Evolutionary conservation across 2,888 invertebrate species (phyloP).

Genomic region (Heteropelma amictum): DNA sequence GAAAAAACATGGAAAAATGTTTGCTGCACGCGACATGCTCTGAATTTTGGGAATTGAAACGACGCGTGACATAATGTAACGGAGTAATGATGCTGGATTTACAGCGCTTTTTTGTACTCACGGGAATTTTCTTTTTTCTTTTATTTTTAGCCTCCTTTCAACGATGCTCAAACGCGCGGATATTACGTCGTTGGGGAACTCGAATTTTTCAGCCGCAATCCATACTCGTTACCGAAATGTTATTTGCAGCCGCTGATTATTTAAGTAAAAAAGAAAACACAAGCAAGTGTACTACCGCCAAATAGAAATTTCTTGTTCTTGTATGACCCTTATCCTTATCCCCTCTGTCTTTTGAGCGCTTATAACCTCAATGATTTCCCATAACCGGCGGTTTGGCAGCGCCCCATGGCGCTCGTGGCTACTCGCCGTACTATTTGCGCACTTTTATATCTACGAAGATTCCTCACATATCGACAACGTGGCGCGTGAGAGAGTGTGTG

Average conservation of each 20-base stretch:
- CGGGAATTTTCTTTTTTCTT: conserved; percentile 1
- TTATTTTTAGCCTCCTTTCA: neutral
- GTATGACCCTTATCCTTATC: neutral
- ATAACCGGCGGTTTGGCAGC: neutral
- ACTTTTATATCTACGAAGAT: no score
- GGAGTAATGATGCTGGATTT: neutral
- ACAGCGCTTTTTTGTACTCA: conserved; percentile 27
- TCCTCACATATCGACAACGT: no score
- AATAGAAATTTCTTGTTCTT: neutral
- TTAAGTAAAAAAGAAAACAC: conserved; percentile 31
- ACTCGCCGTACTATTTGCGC: no score
- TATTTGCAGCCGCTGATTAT: conserved; percentile 23
- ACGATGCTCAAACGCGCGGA: neutral
- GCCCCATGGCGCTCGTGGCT: no score
- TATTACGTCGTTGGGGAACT: neutral
- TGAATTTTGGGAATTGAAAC: neutral
- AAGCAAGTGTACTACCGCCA: conserved; percentile 48
- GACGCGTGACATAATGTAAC: conserved; percentile 1
- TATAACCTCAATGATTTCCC: conserved; percentile 29
- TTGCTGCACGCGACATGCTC: neutral
- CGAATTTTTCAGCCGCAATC: conserved; percentile 44
- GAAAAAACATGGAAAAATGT: neutral
- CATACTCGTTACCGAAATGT: conserved; percentile 26
- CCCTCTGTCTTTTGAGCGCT: conserved; percentile 4
- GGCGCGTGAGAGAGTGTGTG: no score